Percentiles rank a stretch among this genome's conserved stretches.
Evolutionary conservation across 2,888 invertebrate species (phyloP).

Genomic region (Oconnorella tubifera): DNA sequence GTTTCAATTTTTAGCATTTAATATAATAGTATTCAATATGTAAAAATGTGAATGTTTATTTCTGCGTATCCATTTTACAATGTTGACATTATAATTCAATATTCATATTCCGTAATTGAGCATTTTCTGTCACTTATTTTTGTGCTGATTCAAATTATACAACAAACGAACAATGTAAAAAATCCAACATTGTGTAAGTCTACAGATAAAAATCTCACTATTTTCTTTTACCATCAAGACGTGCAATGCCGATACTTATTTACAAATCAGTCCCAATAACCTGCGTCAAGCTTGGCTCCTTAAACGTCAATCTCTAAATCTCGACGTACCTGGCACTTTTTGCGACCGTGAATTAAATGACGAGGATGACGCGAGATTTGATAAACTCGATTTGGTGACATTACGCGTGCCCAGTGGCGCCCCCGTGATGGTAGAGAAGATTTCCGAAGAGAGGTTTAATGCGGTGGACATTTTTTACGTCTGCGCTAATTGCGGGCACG

Average conservation of each 20-base stretch:
- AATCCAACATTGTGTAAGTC: too few relatives aligned
- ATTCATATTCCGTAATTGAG: too few relatives aligned
- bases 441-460: constrained; percentile 58
- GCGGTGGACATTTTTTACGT: constrained; percentile 64
- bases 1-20: too few relatives aligned
- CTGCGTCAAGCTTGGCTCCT: not conserved
- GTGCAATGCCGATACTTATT: not conserved
- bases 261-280: not conserved
- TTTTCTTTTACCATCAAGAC: not conserved
- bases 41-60: too few relatives aligned
- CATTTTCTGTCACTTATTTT: too few relatives aligned
- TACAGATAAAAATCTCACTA: too few relatives aligned
- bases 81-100: too few relatives aligned
- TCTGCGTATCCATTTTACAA: too few relatives aligned
- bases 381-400: constrained; percentile 26
- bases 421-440: constrained; percentile 56
- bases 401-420: constrained; percentile 29
- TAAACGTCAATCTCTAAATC: not conserved
- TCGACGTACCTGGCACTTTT: not conserved
- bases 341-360: not conserved
- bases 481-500: constrained; percentile 72
- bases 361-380: constrained; percentile 5
- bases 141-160: too few relatives aligned
- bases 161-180: too few relatives aligned
- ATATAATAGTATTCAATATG: too few relatives aligned